Conservation (phyloP, 2,888 invertebrate species). For the Balanococcus diminutus region DNA sequence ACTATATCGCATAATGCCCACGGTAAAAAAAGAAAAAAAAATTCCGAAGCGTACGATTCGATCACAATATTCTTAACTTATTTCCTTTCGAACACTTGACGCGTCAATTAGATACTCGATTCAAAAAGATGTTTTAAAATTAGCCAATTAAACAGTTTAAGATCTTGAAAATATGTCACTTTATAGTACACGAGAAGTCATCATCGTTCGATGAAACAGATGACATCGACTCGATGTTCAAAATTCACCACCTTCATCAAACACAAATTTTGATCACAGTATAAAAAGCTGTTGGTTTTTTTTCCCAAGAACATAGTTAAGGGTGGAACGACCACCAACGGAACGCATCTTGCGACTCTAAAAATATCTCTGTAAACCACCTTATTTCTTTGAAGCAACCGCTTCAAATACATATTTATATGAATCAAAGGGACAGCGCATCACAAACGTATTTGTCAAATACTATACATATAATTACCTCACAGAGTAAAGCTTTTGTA, state of each 20-base stretch:
- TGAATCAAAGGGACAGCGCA: constrained; percentile 18
- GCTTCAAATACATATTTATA: constrained; percentile 26
- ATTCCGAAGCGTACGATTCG: constrained; percentile 39
- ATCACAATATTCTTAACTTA: background rate
- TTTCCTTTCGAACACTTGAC: background rate
- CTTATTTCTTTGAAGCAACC: background rate
- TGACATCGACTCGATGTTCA: too few species aligned
- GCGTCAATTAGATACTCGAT: too few species aligned
- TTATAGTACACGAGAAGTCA: too few species aligned
- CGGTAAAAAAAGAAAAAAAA: constrained; percentile 34
- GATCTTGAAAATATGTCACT: too few species aligned
- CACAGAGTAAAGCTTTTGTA: background rate
- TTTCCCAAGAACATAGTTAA: too few species aligned
- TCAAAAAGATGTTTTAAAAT: too few species aligned
- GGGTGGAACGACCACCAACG: constrained; percentile 28
- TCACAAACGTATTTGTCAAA: constrained; percentile 9
- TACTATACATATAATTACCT: background rate
- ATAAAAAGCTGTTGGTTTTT: too few species aligned
- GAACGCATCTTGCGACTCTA: background rate
- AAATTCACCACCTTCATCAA: too few species aligned
- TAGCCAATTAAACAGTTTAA: too few species aligned
- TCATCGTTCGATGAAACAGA: too few species aligned
- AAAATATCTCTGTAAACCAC: background rate
- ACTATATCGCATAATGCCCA: constrained; percentile 41
- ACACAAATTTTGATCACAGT: too few species aligned